Evolutionary conservation across 2,888 invertebrate species (phyloP), one percentile per base, ranked within the genome.

Genomic region (Itoplectis maculator): DNA sequence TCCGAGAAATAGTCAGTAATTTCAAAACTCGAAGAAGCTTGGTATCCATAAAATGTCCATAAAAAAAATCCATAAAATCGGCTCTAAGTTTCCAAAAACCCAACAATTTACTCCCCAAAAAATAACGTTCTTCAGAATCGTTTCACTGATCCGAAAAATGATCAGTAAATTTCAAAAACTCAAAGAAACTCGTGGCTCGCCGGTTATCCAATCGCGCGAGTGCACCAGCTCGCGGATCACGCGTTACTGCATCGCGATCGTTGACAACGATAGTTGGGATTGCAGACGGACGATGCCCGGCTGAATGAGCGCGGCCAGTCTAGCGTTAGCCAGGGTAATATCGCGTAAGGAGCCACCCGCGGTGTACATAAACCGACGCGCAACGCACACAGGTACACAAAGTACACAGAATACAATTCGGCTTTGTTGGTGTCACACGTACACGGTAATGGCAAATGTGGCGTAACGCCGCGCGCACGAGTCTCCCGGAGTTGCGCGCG

Each of bases 381-480:
- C n/a, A n/a, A n/a, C n/a, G n/a, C n/a, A n/a, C n/a, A 54, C 20
- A 63, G 15, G 42, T 63, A 37, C 37, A 61, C 18, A 20, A 42
- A 7, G 37, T 73, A 29, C 45, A 9, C 69, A 63, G 20, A 47
- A 29, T 59, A 70, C 49, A 59, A 70, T 69, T 37, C 40, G 20
- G n/a, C 18, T 49, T 29, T 15, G 45, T 72, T 29, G 45, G 59
- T 73, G 59, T n/a, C 40, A 47, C 51, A 65, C 42, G 47, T 61
- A 68, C 42, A 75, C 69, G 81, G 84, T 87, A 87, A 88, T 88
- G 84, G 86, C 81, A 83, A 85, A 86, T 79, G 86, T 91, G 90
- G 87, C 89, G 90, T 89, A 91, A 91, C 88, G 42, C 85, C 88
- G 42, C 85, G 86, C 78, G 75, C 77, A 80, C 85, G 85, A 85